Evolutionary conservation across 2,797 vertebrate genomes (phyloP).

Genomic region (Craterocephalus amniculus): DNA sequence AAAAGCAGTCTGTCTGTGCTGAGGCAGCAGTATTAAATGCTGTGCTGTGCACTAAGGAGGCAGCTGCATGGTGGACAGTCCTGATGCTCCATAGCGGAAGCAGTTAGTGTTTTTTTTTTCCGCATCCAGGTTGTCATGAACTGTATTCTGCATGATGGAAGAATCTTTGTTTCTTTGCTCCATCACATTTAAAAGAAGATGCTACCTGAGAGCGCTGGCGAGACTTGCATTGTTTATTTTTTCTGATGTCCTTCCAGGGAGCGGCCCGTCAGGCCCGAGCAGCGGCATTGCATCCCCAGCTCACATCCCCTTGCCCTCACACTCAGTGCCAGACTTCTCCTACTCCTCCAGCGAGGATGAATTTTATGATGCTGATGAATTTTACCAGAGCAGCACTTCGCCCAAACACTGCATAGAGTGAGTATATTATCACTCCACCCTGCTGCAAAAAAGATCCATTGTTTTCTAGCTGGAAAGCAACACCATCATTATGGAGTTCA

Average conservation of each 20-base stretch:
- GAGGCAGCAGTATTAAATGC: conserved; percentile 67
- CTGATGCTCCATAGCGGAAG: conserved; percentile 61
- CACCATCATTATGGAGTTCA: conserved; percentile 5
- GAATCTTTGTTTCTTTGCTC: not conserved
- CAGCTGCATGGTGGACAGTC: conserved; percentile 49
- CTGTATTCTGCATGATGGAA: not conserved
- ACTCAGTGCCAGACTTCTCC: conserved; percentile 97
- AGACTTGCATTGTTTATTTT: not conserved
- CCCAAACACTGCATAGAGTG: conserved; percentile 95
- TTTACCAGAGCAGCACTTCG: conserved; percentile 94
- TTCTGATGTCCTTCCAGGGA: conserved; percentile 80
- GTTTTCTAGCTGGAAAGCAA: conserved; percentile 9
- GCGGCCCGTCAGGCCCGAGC: conserved; percentile 93
- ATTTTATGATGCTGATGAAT: conserved; percentile 99
- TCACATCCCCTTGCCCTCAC: conserved; percentile 93
- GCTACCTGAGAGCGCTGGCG: not conserved
- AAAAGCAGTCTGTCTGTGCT: conserved; percentile 62
- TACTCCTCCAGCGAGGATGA: conserved; percentile 99
- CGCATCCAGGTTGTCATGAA: conserved; percentile 4
- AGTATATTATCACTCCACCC: conserved; percentile 73
- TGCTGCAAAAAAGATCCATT: conserved; percentile 2
- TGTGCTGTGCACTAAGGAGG: conserved; percentile 64
- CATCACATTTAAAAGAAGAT: not conserved
- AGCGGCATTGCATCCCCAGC: conserved; percentile 93
- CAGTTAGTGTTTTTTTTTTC: conserved; percentile 34